Evolutionary conservation across 2,797 vertebrate genomes (phyloP), one percentile per base, ranked within the genome.

Genomic region (Artibeus lituratus): DNA sequence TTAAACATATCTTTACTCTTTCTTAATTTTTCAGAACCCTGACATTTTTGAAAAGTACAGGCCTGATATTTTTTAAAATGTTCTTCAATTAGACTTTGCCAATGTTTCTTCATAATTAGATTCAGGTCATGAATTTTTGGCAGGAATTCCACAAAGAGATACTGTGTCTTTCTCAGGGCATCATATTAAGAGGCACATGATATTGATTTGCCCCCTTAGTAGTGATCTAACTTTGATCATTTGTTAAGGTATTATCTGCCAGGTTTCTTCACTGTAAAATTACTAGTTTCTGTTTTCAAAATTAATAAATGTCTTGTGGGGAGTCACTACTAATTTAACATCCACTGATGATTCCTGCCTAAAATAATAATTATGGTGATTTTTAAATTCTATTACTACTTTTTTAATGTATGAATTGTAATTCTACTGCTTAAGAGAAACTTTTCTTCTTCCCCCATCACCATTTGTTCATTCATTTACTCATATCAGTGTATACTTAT

Each of bases 51-150:
- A 92, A 42, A 16, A 57, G 6, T 49, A 84, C 2, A 82, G 70
- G 10, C 19, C 86, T 93, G 55, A 51, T 77, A 93, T 80, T 94
- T 92, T 92, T 70, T 90, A 82, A 94, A 94, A 91, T 26, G 3
- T 44, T 72, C 29, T 55, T 96, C 42, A 90, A 10, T 88, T 88
- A 94, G 59, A 82, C 26, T 94, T 96, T 90, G 37, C 59, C 24
- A 10, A 67, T 95, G 21, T 53, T 96, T 85, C 39, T 90, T 51
- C 51, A 65, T 65, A 80, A 93, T 87, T 95, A 51, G 12, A 91
- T 72, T 77, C 55, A 86, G 55, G 29, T 42, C 73, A 44, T 47
- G 14, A 24, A 37, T 91, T 91, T 96, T 70, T 14, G 32, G 53
- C 39, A 90, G 42, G 7, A 77, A 86, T 93, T 92, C n/a, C 55